Evolutionary conservation across 1,140 invertebrate genomes (phyloP).

Genomic region (Saxidomus purpurata): DNA sequence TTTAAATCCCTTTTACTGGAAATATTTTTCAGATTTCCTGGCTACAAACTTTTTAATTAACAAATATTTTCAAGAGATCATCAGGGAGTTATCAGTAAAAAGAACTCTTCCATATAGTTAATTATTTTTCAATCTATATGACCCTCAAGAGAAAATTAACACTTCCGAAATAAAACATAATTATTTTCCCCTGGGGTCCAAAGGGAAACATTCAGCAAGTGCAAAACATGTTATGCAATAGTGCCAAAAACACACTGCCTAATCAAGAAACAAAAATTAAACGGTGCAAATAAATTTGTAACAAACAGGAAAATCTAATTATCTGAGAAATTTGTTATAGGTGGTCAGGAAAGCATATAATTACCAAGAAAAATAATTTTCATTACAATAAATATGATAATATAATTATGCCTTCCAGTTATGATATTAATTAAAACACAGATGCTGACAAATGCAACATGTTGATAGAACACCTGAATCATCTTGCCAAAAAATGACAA

Average conservation of each 20-base stretch:
- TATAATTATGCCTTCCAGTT: neutral
- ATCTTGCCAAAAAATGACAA: too few species aligned
- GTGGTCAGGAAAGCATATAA: neutral
- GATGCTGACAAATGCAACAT: neutral
- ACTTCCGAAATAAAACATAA: neutral
- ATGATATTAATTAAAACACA: conserved; percentile 10
- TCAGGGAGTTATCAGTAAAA: too few species aligned
- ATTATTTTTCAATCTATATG: too few species aligned
- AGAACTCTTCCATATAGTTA: too few species aligned
- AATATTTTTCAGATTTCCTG: too few species aligned
- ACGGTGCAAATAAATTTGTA: neutral
- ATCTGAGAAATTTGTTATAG: neutral
- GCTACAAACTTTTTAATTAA: too few species aligned
- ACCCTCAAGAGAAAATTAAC: too few species aligned
- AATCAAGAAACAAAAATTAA: neutral
- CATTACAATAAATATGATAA: too few species aligned
- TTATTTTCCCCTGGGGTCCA: neutral
- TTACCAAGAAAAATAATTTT: neutral
- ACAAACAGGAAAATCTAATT: conserved; percentile 11
- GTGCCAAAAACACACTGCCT: neutral
- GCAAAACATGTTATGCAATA: neutral
- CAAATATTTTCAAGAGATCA: too few species aligned
- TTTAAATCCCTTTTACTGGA: too few species aligned
- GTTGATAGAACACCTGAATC: too few species aligned
- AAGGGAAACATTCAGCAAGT: neutral